Evolutionary conservation across 2,113 vertebrate species (phyloP), one percentile per base, ranked within the genome.

Genomic region (Narcine bancroftii): DNA sequence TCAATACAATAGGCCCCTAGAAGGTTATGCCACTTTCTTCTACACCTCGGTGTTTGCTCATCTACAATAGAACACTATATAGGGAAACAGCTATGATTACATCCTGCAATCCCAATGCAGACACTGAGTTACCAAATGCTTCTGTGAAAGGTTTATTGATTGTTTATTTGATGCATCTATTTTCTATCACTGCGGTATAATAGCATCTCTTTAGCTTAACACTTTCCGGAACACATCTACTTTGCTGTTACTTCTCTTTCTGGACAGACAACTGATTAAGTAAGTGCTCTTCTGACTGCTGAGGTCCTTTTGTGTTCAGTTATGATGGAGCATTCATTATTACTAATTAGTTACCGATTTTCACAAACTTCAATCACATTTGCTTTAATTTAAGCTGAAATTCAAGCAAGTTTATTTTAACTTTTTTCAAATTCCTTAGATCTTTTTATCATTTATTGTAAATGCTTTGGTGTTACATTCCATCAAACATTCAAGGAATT

Each of bases 171-270:
- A 60, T 60, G 33, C 26, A 53, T 85, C 47, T n/a, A 47, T 50
- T 83, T 56, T 85, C 81, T 85, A 15, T 85, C 81, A 87, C 33
- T 87, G 53, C 53, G 33, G 15, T 87, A 3, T n/a, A 85, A 33
- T 60, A 85, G 29, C 81, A 87, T 60, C 53, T 87, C 81, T 87
- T 87, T 56, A 87, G n/a, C 81, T 21, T 2, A 87, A 60, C 53
- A 85, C 50, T 85, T 85, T 5, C 53, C 81, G 36, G 53, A 36
- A 3, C 36, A n/a, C 19, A 36, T 3, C 50, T 17, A 39, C n/a
- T 63, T 87, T 60, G 19, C 53, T 87, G 81, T 87, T n/a, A 60
- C 53, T 36, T 60, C 21, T 17, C 53, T 53, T 60, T 36, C 81
- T 60, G 2, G 53, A 87, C 50, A n/a, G 53, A 56, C n/a, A n/a